Evolutionary conservation across 1,140 invertebrate genomes (phyloP), one percentile per base, ranked within the genome.

Genomic region (Calephelis nemesis): DNA sequence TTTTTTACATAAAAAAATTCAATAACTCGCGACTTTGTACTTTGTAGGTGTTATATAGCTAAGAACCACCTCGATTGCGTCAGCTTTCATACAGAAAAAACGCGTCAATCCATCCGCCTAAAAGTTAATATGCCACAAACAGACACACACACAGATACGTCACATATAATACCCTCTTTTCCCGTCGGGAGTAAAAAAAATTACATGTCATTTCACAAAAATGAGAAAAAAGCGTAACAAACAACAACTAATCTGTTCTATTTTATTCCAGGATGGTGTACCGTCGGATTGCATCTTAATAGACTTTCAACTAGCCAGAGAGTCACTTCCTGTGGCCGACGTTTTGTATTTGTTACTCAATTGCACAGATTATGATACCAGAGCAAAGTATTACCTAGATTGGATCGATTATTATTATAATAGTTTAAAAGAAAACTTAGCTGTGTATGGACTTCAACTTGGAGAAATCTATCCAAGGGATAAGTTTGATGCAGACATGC

Each of bases 321-420:
- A 50, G 11, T 49, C 11, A 4, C 70, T 47, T 39, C 74, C 76
- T 1, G 71, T 67, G 0, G 48, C 11, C 11, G 76, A 78, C 19
- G 10, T 78, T n/a, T 49, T 69, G 7, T 74, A 70, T 47, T 60
- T 70, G 52, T 65, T 78, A 39, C 75, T 73, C 62, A 69, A 64
- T 45, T 72, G 71, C 40, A 74, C 74, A 11, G 72, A 78, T 19
- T 62, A 72, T 39, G 62, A 58, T 30, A 62, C 69, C 0, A 72
- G 74, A 47, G 13, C 13, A 4, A n/a, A 69, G 13, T 13, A 75
- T 42, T 74, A 58, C 68, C 1, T 66, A 10, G 62, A 70, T 7
- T 77, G 75, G 75, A 63, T 77, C 9, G 68, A 72, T 42, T 72
- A 62, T 10, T 77, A 77, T 40, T 39, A 71, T 47, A 70, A 54